Conservation (phyloP, 2,888 invertebrate genomes). For the Aquatica leii region DNA sequence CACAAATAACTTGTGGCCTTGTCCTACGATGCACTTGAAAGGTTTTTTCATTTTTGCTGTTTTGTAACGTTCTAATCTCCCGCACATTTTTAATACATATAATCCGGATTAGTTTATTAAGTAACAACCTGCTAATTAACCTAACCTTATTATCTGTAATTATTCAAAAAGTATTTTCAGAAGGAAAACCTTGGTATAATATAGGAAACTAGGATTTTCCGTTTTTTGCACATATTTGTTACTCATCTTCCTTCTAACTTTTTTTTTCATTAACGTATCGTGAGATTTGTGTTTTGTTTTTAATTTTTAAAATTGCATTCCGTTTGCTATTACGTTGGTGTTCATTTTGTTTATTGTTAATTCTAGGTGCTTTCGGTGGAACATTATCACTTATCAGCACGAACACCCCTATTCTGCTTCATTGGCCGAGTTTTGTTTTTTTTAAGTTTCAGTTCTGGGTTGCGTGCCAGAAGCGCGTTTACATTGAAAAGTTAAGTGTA, state of each 20-base stretch:
- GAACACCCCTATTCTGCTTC: constrained; percentile 27
- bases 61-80: no score
- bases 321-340: neutral
- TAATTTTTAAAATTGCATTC: neutral
- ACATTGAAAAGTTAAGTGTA: constrained; percentile 68
- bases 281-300: no score
- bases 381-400: constrained; percentile 31
- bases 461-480: constrained; percentile 99
- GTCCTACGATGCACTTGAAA: constrained; percentile 3
- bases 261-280: no score
- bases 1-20: constrained; percentile 6
- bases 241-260: no score
- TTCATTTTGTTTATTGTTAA: constrained; percentile 18
- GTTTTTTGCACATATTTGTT: no score
- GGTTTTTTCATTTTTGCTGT: neutral
- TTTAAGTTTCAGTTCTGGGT: constrained; percentile 65
- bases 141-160: no score
- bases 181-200: no score
- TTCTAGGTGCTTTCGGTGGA: constrained; percentile 49
- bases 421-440: constrained; percentile 12
- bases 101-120: no score
- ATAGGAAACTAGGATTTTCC: no score
- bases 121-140: no score
- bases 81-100: no score
- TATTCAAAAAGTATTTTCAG: no score